phyloP scores from a whole-genome alignment of 2,888 invertebrate species.

The Ashinkailepas kermadecensis region DNA sequence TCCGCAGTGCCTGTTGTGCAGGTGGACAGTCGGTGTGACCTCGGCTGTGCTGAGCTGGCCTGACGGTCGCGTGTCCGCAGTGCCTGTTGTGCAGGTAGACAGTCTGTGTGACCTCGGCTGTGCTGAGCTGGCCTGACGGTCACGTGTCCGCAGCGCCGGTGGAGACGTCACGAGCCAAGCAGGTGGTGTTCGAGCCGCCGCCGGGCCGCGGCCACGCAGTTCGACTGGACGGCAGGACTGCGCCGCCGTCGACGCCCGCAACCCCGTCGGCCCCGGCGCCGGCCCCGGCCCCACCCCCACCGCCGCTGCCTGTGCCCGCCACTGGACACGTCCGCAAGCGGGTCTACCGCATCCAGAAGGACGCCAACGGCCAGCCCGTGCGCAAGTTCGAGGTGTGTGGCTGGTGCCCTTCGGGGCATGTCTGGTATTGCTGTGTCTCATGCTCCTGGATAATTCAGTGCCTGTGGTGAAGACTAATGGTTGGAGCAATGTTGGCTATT shows the following conservation, averaged over 20 bases:
- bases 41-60: too few relatives aligned
- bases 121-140: too few relatives aligned
- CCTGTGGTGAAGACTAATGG: neutral
- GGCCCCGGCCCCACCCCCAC: neutral
- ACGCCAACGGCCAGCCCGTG: neutral
- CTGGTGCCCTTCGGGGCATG: neutral
- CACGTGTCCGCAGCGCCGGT: neutral
- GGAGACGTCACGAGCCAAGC: neutral
- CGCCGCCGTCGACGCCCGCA: neutral
- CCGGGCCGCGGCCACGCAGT: constrained; percentile 8
- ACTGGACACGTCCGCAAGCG: neutral
- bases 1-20: neutral
- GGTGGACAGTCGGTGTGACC: too few relatives aligned
- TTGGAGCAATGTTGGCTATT: neutral
- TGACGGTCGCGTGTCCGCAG: neutral
- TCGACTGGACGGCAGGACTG: neutral
- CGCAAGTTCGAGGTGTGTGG: neutral
- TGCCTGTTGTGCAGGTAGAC: too few relatives aligned
- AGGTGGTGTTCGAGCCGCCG: constrained; percentile 18
- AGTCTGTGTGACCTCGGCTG: too few relatives aligned
- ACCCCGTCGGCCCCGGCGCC: neutral
- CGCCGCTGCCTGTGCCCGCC: neutral
- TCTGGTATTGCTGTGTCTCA: neutral
- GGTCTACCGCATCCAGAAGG: constrained; percentile 22
- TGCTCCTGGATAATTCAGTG: neutral